Base-by-base conservation (phyloP, 2,888 invertebrate genomes). In the Standfussiana lucernea region DNA sequence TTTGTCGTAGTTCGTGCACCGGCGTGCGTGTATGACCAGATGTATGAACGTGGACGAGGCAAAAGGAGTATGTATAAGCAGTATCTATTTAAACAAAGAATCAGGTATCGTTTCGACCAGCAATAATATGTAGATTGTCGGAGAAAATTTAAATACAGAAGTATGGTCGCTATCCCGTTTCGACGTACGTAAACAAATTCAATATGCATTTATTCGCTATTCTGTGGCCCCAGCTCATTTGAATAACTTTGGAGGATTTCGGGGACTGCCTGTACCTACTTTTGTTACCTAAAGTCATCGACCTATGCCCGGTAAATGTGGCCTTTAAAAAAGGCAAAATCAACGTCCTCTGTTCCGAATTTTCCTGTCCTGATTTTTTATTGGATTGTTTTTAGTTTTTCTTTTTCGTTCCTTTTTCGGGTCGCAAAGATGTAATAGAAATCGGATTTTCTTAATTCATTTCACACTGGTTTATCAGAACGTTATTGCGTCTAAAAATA, bases 141-240 rank as follows among this genome's bases (percentile, higher is more conserved):
- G 90, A 87, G 87, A 87, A 90, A 94, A 95, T 95, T 95, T 95
- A 95, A 96, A 95, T 95, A 93, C 88, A 91, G 93, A 92, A 93
- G 92, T 94, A 94, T 95, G 92, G 93, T 92, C 94, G 91, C 91
- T 93, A 92, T 94, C 92, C 92, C 93, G 92, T 93, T 94, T 93
- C 91, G 90, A 93, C 91, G 92, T 93, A 93, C 94, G 95, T 95
- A 96, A 96, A 96, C 96, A 96, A 93, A 96, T 95, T 95, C 95
- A 94, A 95, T 95, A 96, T 96, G 95, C 94, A 96, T 96, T 96
- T 96, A 96, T 96, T 94, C 96, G 86, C 92, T 93, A 91, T 92
- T 92, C 92, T 87, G 92, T 91, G 92, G 93, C 92, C 92, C 69
- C 85, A 89, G 91, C 91, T 95, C 93, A 95, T 96, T 95, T 96